Evolutionary conservation across 2,888 invertebrate species (phyloP), one percentile per base, ranked within the genome.

Genomic region (Tenthredo distinguenda): DNA sequence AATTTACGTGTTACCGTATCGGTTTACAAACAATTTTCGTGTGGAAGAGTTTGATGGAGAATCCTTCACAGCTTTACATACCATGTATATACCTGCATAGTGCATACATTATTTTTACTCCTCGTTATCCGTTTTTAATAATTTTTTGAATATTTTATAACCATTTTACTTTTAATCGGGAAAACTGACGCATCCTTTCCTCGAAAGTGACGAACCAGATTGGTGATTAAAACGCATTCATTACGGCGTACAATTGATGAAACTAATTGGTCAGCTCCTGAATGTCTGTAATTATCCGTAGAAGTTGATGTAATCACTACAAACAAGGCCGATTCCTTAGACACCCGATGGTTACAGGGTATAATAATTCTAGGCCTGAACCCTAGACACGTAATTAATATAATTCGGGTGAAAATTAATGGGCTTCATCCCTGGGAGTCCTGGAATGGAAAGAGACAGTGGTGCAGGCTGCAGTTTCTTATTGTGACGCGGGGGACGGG

Each of bases 291-390:
- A 91, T 91, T 91, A 88, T 89, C 89, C 88, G 89, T 87, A 86
- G 86, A 84, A 74, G 88, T 88, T 90, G 89, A 90, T 91, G 87
- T 86, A 91, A 91, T 91, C 90, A 90, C 89, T 87, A 87, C 87
- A 87, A 90, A 90, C 89, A 81, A 84, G 47, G 72, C 62, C 82
- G 77, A 81, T 47, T 84, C 82, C 88, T 89, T 89, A 89, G 91
- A 91, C 91, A 91, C 90, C 89, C 90, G 86, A 90, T 90, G 90
- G 89, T 91, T 91, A 90, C 87, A 90, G 88, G 88, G 88, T 88
- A 89, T 90, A 90, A 90, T 90, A 91, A 91, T 90, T 91, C 90
- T 88, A 89, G 88, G 88, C 87, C 87, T 86, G 87, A 86, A 87
- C 89, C 88, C 91, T 89, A 89, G 88, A 90, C 82, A 68, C 82